Percentiles rank a stretch among this genome's conserved stretches.
Evolutionary conservation across 23 tunicate species (phyloP).

Genomic region (Halocynthia roretzi): DNA sequence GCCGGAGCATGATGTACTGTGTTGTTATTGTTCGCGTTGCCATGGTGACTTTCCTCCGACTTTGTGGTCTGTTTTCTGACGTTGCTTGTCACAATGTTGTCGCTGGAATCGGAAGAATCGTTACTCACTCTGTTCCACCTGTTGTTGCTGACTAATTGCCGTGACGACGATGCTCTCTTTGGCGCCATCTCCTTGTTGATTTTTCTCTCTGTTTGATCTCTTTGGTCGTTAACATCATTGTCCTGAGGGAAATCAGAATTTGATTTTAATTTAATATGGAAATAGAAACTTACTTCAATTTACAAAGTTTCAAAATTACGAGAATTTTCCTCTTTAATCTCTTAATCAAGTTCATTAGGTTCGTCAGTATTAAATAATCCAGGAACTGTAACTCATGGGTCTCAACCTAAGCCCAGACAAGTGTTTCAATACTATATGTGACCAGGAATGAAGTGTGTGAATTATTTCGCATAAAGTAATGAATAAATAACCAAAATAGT

Average conservation of each 20-base stretch:
- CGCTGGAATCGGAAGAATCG: conserved; percentile 6
- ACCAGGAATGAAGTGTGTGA: no score
- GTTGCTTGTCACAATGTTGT: not conserved
- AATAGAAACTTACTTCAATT: no score
- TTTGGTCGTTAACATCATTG: not conserved
- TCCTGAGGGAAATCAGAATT: not conserved
- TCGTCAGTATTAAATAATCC: no score
- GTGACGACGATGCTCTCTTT: not conserved
- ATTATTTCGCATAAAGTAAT: no score
- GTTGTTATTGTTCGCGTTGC: conserved; percentile 1
- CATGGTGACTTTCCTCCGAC: not conserved
- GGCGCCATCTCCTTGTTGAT: conserved; percentile 3
- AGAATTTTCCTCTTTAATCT: not conserved
- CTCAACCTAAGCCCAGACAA: no score
- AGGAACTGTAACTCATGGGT: no score
- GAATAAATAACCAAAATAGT: no score
- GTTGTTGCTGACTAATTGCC: not conserved
- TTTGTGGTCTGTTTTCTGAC: not conserved
- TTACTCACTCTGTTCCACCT: not conserved
- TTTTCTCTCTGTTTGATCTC: not conserved
- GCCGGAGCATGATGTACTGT: not conserved
- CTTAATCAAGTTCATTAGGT: no score
- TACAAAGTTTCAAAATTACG: not conserved
- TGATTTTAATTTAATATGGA: no score
- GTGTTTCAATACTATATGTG: no score